A percentile compares a stretch with the other conserved stretches of the same genome.
Evolutionary conservation across 2,113 vertebrate genomes (phyloP).

Genomic region (Rana temporaria): DNA sequence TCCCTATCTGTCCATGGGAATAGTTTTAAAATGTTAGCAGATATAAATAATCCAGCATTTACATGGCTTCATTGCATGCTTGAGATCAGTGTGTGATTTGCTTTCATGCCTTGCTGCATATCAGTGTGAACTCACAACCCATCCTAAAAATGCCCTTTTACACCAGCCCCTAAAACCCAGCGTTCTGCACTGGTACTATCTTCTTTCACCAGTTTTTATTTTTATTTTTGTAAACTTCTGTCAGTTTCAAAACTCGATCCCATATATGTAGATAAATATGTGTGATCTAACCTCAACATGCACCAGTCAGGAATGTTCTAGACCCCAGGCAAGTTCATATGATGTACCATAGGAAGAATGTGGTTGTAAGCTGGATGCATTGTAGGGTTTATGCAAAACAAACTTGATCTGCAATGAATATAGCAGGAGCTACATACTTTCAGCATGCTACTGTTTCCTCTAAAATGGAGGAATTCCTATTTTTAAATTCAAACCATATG

Average conservation of each 20-base stretch:
- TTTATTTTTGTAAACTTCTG: too few relatives aligned
- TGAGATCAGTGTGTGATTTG: too few relatives aligned
- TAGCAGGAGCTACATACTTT: slow-evolving; percentile 51
- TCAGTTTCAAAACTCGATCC: not conserved
- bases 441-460: slow-evolving; percentile 57
- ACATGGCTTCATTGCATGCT: too few relatives aligned
- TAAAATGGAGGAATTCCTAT: slow-evolving; percentile 58
- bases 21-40: too few relatives aligned
- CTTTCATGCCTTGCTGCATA: too few relatives aligned
- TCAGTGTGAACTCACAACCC: too few relatives aligned
- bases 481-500: slow-evolving; percentile 57
- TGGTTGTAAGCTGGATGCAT: slow-evolving; percentile 45
- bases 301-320: slow-evolving; percentile 29
- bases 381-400: slow-evolving; percentile 51
- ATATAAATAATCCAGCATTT: too few relatives aligned
- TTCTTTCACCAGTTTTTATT: not conserved
- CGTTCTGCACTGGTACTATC: not conserved
- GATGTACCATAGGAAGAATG: slow-evolving; percentile 49
- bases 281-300: slow-evolving; percentile 10
- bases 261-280: not conserved
- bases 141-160: too few relatives aligned
- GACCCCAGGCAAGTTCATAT: slow-evolving; percentile 43
- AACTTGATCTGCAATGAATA: slow-evolving; percentile 51
- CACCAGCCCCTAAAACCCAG: too few relatives aligned
- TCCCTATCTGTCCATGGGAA: too few relatives aligned